A percentile compares a stretch with the other conserved stretches of the same genome.
These are phyloP conservation scores for Gorsachius magnificus DNA, from an alignment of 2,797 vertebrate genomes.

Conservation along the genomic window DNA sequence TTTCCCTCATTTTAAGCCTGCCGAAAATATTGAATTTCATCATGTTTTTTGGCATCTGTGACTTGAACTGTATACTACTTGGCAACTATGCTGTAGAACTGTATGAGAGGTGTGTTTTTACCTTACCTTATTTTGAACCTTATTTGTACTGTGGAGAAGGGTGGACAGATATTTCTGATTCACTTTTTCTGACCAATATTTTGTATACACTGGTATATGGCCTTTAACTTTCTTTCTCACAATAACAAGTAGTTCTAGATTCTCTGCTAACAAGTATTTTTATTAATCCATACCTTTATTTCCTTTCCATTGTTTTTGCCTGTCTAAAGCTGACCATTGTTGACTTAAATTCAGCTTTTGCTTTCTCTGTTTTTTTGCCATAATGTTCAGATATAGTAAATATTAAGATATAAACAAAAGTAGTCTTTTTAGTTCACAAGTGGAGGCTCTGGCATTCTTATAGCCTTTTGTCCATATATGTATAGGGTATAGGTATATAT, in stretches of 20 bases:
- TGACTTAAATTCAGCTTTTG: background rate
- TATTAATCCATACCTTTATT: background rate
- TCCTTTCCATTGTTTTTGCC: accelerated
- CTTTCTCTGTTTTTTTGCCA: accelerated
- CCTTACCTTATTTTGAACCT: background rate
- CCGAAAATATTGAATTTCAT: background rate
- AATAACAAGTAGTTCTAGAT: background rate
- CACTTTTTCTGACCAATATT: background rate
- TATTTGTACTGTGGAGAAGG: background rate
- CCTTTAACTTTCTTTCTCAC: background rate
- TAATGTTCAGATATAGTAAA: background rate
- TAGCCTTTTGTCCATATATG: background rate
- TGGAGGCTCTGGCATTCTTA: background rate
- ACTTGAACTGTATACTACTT: background rate
- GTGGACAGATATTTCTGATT: background rate
- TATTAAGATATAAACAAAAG: background rate
- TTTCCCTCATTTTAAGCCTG: background rate
- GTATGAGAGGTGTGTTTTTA: background rate
- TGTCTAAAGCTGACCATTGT: background rate
- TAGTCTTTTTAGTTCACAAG: background rate
- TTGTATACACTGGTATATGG: background rate
- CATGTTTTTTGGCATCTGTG: background rate
- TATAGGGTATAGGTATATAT: background rate
- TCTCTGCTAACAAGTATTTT: background rate
- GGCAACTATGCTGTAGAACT: background rate